A percentile compares a stretch with the other conserved stretches of the same genome.
These are phyloP conservation scores for Cassiopea andromeda DNA, from an alignment of 30 jellyfish, hydroid and myxozoan species.

Conservation along the genomic window DNA sequence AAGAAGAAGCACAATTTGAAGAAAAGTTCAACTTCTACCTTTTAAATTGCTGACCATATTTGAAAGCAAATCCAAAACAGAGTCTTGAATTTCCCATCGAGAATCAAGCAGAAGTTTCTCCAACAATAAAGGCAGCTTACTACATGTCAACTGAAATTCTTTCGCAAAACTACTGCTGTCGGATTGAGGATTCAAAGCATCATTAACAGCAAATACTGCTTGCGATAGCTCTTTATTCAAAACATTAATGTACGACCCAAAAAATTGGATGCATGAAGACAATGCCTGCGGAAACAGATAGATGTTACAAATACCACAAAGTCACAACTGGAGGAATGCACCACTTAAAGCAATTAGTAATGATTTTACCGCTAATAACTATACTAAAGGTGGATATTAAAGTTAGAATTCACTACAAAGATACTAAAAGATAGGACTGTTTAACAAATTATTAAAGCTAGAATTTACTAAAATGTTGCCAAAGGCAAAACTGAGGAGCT, in stretches of 20 bases:
- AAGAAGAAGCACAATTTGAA: no score
- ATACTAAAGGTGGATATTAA: background rate
- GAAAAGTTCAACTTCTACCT: background rate
- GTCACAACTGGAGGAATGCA: background rate
- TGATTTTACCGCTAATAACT: background rate
- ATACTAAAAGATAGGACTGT: background rate
- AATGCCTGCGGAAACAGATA: background rate
- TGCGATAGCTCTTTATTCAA: background rate
- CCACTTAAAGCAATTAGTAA: background rate
- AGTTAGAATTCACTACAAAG: background rate
- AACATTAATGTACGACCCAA: background rate
- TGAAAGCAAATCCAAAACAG: conserved; percentile 22
- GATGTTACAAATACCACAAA: background rate
- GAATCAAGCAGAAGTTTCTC: conserved; percentile 22
- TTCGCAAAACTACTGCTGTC: background rate
- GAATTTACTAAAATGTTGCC: background rate
- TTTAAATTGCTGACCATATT: background rate
- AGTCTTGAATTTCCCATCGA: conserved; percentile 53
- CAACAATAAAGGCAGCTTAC: background rate
- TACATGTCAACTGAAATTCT: background rate
- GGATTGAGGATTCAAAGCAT: background rate
- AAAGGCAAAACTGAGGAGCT: background rate
- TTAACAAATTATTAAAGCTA: background rate
- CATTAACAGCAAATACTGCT: background rate
- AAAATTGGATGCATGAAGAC: conserved; percentile 8